phyloP scores from a whole-genome alignment of 2,113 vertebrate species.

The Gallinago paraguaiae region DNA sequence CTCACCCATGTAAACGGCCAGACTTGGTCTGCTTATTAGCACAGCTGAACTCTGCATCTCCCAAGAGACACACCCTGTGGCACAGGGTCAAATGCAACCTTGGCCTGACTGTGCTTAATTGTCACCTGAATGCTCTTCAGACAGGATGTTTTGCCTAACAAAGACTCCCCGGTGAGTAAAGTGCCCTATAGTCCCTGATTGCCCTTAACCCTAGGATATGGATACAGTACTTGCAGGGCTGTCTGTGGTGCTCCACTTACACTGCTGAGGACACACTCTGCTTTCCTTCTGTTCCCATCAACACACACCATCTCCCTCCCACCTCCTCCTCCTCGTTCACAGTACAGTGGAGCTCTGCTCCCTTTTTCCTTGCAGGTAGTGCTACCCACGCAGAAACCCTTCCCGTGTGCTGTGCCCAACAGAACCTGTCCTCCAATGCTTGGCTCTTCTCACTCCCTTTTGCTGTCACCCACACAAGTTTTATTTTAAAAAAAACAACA shows the following conservation, averaged over 20 bases:
- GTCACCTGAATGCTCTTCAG: background rate
- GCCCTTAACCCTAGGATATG: background rate
- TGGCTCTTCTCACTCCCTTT: background rate
- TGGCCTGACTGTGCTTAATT: background rate
- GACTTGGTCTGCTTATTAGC: background rate
- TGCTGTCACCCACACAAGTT: background rate
- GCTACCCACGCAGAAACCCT: background rate
- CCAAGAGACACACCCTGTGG: background rate
- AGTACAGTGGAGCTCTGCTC: background rate
- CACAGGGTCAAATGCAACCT: background rate
- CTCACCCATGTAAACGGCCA: background rate
- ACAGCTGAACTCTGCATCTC: background rate
- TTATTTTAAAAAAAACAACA: background rate
- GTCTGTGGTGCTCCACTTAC: background rate
- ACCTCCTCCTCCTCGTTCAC: fast-evolving
- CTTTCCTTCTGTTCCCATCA: background rate
- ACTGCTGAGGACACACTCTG: background rate
- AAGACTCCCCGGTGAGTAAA: background rate
- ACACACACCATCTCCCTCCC: background rate
- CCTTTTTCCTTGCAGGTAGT: background rate
- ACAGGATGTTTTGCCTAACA: background rate
- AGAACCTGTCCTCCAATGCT: background rate
- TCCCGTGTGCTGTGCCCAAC: background rate
- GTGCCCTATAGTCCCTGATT: background rate
- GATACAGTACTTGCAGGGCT: background rate